Evolutionary conservation across 2,888 invertebrate species (phyloP).

Genomic region (Diarsia dahlii): DNA sequence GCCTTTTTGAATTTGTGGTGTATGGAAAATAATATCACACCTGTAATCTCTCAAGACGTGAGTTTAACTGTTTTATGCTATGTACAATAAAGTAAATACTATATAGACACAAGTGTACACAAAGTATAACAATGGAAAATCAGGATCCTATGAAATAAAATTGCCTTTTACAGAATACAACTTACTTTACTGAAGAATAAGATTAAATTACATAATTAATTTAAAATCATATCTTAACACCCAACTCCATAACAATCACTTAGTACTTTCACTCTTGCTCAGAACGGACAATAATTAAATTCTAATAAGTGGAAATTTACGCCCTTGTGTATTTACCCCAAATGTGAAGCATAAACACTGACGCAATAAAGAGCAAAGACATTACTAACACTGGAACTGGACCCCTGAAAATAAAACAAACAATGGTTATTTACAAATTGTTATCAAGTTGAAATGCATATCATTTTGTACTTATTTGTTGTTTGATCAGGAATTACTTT

Average conservation of each 20-base stretch:
- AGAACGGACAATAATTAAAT: conserved; percentile 57
- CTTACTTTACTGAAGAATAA: conserved; percentile 79
- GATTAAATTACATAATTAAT: conserved; percentile 79
- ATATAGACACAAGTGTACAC: neutral
- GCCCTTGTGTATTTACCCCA: conserved; percentile 99
- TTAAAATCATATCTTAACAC: conserved; percentile 70
- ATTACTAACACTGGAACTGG: conserved; percentile 99
- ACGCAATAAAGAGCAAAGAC: conserved; percentile 99
- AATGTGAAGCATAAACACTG: conserved; percentile 99
- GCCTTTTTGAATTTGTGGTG: neutral
- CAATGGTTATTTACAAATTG: neutral
- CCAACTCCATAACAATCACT: conserved; percentile 68
- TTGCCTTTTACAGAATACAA: conserved; percentile 58
- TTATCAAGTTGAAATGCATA: neutral
- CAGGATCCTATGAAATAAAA: conserved; percentile 54
- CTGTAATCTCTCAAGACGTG: neutral
- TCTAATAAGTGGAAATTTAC: conserved; percentile 69
- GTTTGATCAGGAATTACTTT: neutral
- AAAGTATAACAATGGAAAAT: neutral
- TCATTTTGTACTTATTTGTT: neutral
- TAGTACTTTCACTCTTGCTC: conserved; percentile 70
- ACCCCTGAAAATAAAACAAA: conserved; percentile 93
- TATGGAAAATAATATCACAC: neutral
- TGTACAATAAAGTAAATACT: neutral
- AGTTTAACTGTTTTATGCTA: neutral